Evolutionary conservation across 2,888 invertebrate species (phyloP), one percentile per base, ranked within the genome.

Genomic region (Hypomecis punctinalis): DNA sequence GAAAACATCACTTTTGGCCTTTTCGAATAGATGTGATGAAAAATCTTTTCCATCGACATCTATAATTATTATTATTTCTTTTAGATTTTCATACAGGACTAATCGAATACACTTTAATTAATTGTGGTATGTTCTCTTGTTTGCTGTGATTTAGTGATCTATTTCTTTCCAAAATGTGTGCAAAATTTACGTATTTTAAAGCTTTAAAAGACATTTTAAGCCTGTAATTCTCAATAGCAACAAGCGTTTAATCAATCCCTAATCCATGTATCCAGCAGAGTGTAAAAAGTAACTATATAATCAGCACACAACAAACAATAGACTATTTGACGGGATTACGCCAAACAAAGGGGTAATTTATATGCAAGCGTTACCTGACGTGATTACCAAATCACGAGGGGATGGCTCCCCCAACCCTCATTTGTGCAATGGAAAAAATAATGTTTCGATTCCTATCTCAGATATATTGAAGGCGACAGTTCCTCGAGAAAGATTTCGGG

Each of bases 311-410:
- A 75, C 76, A 80, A 83, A 86, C 86, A 87, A 85, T 82, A 68
- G 80, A 63, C 76, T 75, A 82, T 81, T 23, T 85, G 82, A 89
- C 85, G 74, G 76, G 81, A 85, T 86, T 85, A 86, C 71, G 65
- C 72, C 52, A 73, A 75, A 90, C 88, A 91, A 90, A 87, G 84
- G 83, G 82, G 85, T 88, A 86, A 89, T 91, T 89, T 91, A 89
- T 91, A 90, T 90, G 89, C 90, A 88, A 81, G 83, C 82, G 80
- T 85, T 85, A 90, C 89, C 89, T 90, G 89, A 87, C 84, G 83
- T 82, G 87, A 90, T 91, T 90, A 88, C 86, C 77, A 82, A 89
- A 86, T 84, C 80, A 83, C 77, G 79, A 79, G 85, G 86, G 85
- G 76, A 72, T 67, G 62, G 70, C 73, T 75, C 81, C 81, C 76